Base-by-base conservation (phyloP, 2,113 vertebrate species). In the Nerophis ophidion region DNA sequence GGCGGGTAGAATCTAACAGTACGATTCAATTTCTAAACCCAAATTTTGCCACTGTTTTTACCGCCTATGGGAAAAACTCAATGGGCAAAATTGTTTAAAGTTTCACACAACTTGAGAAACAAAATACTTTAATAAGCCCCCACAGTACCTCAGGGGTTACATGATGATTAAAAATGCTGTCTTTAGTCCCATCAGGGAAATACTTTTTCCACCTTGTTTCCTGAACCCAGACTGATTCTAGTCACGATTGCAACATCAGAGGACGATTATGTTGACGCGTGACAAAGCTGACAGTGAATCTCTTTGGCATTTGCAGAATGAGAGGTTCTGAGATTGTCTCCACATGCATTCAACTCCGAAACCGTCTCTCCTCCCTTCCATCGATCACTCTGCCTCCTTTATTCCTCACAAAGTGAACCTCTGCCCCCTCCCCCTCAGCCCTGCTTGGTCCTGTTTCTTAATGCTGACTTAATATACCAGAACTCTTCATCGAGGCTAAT, bases 401-500 rank as follows among this genome's bases (percentile, higher is more conserved):
- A 81, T 88, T 71, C 78, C 44, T 61, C 50, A 48, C 44, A 70
- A 72, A 80, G 57, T 17, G 61, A 10, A 72, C 75, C 76, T 50
- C 47, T 63, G 35, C 74, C 71, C 79, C 76, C 60, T 63, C 48
- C 11, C 19, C 51, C 49, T 16, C 7, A 48, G 49, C 53, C 57
- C 75, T 26, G 57, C 77, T 76, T 63, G 66, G 58, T 55, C 51
- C 60, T 50, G 70, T 80, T 79, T 79, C 81, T 79, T 78, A 84
- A 84, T 46, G 59, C 68, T 68, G 76, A 83, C 87, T 87, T 90
- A 85, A 87, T 89, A 86, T 78, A 89, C 85, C 79, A 65, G 56
- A 49, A 61, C 83, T 83, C 83, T 87, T 89, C 81, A 88, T 86
- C 74, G 76, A 68, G 76, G 73, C 83, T 86, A 86, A 88, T 88